These are phyloP conservation scores for Cavia porcellus DNA, from an alignment of 2,113 vertebrate species.

Conservation along the genomic window DNA sequence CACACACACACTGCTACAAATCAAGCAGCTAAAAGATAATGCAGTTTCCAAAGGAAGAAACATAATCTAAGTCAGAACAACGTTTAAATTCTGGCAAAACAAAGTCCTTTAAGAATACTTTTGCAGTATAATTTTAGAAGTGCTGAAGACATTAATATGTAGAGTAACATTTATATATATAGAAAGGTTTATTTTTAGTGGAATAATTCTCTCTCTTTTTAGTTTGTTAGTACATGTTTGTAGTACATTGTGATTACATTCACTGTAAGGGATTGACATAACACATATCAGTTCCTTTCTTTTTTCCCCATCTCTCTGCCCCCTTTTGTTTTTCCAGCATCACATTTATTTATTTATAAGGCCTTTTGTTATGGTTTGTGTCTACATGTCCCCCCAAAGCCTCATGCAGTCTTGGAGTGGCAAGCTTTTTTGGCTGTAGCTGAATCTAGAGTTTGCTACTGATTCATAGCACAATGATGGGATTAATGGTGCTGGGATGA, in stretches of 20 bases:
- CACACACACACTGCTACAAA: slow-evolving; percentile 20
- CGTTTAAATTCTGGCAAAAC: neutral
- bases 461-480: neutral
- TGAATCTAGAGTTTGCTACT: neutral
- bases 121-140: slow-evolving; percentile 58
- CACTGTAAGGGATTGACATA: neutral
- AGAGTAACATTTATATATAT: slow-evolving; percentile 46
- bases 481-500: neutral
- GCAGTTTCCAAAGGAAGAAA: slow-evolving; percentile 35
- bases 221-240: neutral
- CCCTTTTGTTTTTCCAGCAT: neutral
- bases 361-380: neutral
- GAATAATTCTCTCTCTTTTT: neutral
- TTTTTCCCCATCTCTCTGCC: neutral
- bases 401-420: neutral
- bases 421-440: neutral
- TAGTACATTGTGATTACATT: neutral
- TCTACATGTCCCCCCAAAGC: neutral
- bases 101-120: slow-evolving; percentile 34
- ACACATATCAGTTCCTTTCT: neutral
- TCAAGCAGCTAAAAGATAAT: slow-evolving; percentile 38
- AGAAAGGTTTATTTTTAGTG: neutral
- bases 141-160: slow-evolving; percentile 46
- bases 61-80: slow-evolving; percentile 10
- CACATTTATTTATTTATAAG: neutral